Evolutionary conservation across 2,113 vertebrate genomes (phyloP).

Genomic region (Halcyon senegalensis): DNA sequence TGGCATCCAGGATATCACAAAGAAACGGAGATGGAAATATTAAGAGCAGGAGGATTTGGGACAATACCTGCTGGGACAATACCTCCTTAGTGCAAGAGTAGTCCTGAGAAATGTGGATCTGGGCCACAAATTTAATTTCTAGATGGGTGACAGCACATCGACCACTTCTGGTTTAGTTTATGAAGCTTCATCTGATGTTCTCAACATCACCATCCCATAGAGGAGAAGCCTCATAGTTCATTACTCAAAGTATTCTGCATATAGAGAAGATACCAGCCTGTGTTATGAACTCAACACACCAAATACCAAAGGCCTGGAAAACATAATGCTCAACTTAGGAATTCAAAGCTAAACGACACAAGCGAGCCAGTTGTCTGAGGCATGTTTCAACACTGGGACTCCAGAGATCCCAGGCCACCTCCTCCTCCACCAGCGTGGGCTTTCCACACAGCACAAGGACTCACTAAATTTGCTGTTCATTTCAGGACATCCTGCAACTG

Average conservation of each 20-base stretch:
- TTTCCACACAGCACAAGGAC: not conserved
- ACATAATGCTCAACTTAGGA: not conserved
- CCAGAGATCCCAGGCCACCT: not conserved
- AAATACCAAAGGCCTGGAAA: constrained; percentile 7
- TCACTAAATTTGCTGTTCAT: not conserved
- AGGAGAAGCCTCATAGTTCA: not conserved
- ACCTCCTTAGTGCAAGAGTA: not conserved
- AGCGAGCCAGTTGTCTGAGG: not conserved
- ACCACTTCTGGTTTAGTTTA: not conserved
- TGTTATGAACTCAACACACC: not conserved
- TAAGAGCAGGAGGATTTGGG: not conserved
- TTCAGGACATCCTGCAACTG: not conserved
- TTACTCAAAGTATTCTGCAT: not conserved
- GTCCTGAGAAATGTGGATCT: not conserved
- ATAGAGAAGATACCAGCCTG: not conserved
- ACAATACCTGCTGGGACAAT: not conserved
- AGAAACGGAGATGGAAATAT: not conserved
- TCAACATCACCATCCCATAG: not conserved
- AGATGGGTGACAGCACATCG: not conserved
- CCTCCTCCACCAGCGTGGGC: not conserved
- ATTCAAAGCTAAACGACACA: not conserved
- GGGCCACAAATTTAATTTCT: not conserved
- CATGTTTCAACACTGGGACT: not conserved
- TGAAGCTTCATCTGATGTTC: not conserved
- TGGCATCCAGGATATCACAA: not conserved